Percentiles rank a stretch among this genome's conserved stretches.
Conservation (phyloP, 2,797 vertebrate genomes). For the Harpagifer antarcticus region DNA sequence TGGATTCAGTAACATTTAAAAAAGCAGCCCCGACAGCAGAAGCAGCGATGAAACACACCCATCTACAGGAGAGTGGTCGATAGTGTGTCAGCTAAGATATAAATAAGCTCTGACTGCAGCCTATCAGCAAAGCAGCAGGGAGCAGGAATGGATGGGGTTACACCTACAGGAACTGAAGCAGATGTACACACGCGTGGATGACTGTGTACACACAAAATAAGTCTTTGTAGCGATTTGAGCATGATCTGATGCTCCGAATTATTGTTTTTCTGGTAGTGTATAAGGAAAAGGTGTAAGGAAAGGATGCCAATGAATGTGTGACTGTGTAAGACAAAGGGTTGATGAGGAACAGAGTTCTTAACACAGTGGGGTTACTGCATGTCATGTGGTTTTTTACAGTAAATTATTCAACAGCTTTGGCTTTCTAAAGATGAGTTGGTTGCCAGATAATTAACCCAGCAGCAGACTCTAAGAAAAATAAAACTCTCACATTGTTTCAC, state of each 20-base stretch:
- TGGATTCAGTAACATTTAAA: constrained; percentile 11
- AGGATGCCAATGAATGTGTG: not conserved
- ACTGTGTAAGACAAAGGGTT: not conserved
- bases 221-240: constrained; percentile 15
- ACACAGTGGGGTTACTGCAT: constrained; percentile 33
- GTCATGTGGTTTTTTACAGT: constrained; percentile 33
- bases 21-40: constrained; percentile 1
- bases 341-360: not conserved
- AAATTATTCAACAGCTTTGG: constrained; percentile 51
- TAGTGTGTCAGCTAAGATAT: constrained; percentile 66
- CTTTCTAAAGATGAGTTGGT: not conserved
- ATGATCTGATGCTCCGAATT: not conserved
- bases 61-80: constrained; percentile 39
- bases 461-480: not conserved
- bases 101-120: constrained; percentile 59
- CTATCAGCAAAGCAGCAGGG: constrained; percentile 39
- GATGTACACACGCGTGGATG: constrained; percentile 10
- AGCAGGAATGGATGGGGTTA: constrained; percentile 53
- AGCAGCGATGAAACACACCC: constrained; percentile 21
- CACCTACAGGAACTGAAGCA: constrained; percentile 50
- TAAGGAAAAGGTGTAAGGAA: not conserved
- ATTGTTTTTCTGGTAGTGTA: not conserved
- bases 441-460: not conserved
- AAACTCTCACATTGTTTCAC: not conserved
- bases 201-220: not conserved